Evolutionary conservation across 2,113 vertebrate species (phyloP).

Genomic region (Trichechus manatus): DNA sequence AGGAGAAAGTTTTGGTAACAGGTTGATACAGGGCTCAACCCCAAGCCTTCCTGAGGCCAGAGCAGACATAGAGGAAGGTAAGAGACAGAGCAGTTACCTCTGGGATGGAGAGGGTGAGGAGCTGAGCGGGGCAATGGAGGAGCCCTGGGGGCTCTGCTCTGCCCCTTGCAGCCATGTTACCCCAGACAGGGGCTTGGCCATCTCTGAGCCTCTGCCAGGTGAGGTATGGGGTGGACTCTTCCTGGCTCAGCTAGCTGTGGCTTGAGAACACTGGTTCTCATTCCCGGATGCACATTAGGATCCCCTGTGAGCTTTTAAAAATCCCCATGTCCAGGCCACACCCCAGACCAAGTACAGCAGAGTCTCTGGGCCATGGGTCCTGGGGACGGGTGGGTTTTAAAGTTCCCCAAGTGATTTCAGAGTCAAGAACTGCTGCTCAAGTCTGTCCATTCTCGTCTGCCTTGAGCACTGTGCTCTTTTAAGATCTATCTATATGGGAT

Average conservation of each 20-base stretch:
- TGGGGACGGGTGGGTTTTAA: not conserved
- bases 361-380: not conserved
- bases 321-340: not conserved
- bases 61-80: not conserved
- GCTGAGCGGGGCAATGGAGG: not conserved
- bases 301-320: not conserved
- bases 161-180: not conserved
- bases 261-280: not conserved
- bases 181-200: not conserved
- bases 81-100: not conserved
- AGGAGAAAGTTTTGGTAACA: not conserved
- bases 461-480: too few relatives aligned
- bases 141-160: not conserved
- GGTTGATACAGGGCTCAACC: not conserved
- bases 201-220: not conserved
- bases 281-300: not conserved
- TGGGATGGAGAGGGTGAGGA: not conserved
- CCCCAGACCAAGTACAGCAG: not conserved
- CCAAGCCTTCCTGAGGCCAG: not conserved
- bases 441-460: not conserved
- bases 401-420: not conserved
- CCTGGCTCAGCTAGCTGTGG: not conserved
- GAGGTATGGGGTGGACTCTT: too few relatives aligned
- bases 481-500: too few relatives aligned
- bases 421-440: not conserved